Evolutionary conservation across 2,797 vertebrate species (phyloP).

Genomic region (Sebastes steindachneri): DNA sequence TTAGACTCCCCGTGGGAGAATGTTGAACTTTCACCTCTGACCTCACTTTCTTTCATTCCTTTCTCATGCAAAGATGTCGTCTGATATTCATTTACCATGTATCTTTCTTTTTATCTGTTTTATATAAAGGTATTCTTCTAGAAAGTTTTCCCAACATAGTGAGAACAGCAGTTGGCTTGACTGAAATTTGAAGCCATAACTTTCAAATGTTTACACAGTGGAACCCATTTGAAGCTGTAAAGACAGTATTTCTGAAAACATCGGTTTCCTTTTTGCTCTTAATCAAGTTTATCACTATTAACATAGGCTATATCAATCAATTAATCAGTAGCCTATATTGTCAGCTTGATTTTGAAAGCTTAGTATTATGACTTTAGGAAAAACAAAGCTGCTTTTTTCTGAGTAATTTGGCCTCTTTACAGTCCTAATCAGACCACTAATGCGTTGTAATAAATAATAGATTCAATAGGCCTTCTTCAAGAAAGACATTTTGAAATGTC

Average conservation of each 20-base stretch:
- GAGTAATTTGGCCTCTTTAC: background rate
- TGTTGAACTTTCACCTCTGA: constrained; percentile 30
- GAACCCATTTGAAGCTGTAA: background rate
- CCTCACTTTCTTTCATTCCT: constrained; percentile 19
- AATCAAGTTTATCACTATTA: background rate
- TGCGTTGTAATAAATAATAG: background rate
- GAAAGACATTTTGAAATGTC: background rate
- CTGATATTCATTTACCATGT: background rate
- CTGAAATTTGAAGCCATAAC: background rate
- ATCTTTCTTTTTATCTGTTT: background rate
- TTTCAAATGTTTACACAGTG: background rate
- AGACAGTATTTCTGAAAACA: background rate
- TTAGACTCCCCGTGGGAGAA: background rate
- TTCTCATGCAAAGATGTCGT: background rate
- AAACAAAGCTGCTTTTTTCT: background rate
- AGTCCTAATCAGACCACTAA: background rate
- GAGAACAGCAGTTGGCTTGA: background rate
- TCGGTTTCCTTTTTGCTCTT: background rate
- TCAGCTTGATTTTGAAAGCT: background rate
- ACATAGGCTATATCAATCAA: background rate
- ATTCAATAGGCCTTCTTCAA: background rate
- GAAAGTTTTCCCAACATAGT: background rate
- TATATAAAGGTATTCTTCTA: background rate
- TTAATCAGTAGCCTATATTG: background rate
- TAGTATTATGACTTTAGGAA: background rate